Evolutionary conservation across 1,140 invertebrate genomes (phyloP), one percentile per base, ranked within the genome.

Genomic region (Gyrodactylus salaris): DNA sequence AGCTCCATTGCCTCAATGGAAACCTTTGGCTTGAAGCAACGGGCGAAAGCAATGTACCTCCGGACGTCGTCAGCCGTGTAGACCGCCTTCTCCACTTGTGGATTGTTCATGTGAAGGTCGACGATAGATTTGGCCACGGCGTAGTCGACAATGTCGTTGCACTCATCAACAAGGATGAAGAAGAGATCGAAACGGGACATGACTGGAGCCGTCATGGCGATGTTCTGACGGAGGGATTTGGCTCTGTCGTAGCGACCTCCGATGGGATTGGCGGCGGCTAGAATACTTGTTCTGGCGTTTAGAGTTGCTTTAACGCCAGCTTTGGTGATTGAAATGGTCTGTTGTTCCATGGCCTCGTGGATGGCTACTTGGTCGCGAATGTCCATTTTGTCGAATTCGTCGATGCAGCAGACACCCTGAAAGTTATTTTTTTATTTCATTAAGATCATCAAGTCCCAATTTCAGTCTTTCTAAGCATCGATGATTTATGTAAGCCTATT

Each of bases 381-480:
- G 80, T 98, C 94, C 95, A 99, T 99, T 84, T 99, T 98, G 78
- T 99, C 95, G 82, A 99, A 98, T 83, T 98, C 94, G 79, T 99
- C 94, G 76, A 99, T 99, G 79, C 94, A 99, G 80, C 94, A 98
- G 26, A 99, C 88, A 20, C 95, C 94, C 81, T 82, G 74, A 72
- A 77, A n/a, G n/a, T n/a, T n/a, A n/a, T n/a, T n/a, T n/a, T n/a
- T n/a, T n/a, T n/a, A n/a, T n/a, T n/a, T n/a, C n/a, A n/a, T n/a
- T n/a, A n/a, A n/a, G n/a, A n/a, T n/a, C n/a, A n/a, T n/a, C n/a
- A n/a, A n/a, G n/a, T n/a, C n/a, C n/a, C n/a, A n/a, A n/a, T n/a
- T n/a, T n/a, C n/a, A n/a, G n/a, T n/a, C n/a, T n/a, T n/a, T n/a
- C n/a, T n/a, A n/a, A n/a, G n/a, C n/a, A n/a, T n/a, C n/a, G n/a